Base-by-base conservation (phyloP, 1,140 invertebrate species). In the Druon quercuslanigerum region DNA sequence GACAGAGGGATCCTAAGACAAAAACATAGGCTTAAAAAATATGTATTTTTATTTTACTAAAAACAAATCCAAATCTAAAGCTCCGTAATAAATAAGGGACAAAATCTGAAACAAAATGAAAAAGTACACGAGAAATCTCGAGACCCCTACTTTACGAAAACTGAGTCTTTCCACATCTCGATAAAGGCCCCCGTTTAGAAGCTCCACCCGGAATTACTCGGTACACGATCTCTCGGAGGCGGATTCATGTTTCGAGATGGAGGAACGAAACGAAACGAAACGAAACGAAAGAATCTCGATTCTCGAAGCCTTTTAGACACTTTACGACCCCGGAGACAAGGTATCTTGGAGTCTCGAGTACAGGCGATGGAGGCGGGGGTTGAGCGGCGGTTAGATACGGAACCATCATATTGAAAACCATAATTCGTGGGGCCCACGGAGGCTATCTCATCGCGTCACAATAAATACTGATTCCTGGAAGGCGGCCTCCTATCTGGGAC, bases 401-500 rank as follows among this genome's bases (percentile, higher is more conserved):
- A 88, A 87, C 86, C 87, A 87, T 90, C 89, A 90, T 90, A 90
- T 91, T 91, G 89, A 89, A 89, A 90, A 90, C 88, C 90, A 90
- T 91, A 91, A 91, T 91, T 91, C 89, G 90, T 87, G 79, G 80
- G 81, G 83, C 81, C 82, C 84, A 83, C 33, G 74, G 71, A 79
- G 79, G 85, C 87, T 91, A 91, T 91, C 90, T 89, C 87, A 88
- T 90, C 87, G 87, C 87, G 89, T 91, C 89, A 89, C 89, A 90
- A 91, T 91, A 91, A 91, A 91, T 91, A 91, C 89, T 87, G 88
- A 90, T 91, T 90, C 89, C 82, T 89, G 90, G 89, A 91, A 91
- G 89, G 87, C 86, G 85, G 88, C 85, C 85, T 84, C 82, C 75
- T 90, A 88, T 89, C 87, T 79, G 76, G 80, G 81, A 86, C 85